phyloP scores from a whole-genome alignment of 2,888 invertebrate genomes.

The Cybosia mesomella region DNA sequence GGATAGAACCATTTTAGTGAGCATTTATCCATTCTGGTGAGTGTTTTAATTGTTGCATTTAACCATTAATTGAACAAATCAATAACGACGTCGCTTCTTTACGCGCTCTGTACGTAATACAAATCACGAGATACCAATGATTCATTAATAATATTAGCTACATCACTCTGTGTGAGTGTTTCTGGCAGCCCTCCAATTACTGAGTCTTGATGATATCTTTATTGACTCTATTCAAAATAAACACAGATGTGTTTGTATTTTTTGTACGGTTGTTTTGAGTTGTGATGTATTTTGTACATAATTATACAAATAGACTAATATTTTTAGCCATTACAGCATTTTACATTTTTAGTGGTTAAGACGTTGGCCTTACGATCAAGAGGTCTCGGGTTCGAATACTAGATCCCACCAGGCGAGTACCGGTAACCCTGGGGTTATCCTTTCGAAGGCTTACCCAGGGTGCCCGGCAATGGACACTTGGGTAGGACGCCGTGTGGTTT shows the following conservation, averaged over 20 bases:
- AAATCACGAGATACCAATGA: slow-evolving; percentile 6
- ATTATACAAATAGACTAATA: neutral
- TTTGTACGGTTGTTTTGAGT: slow-evolving; percentile 22
- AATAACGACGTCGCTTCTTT: neutral
- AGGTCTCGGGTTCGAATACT: too few relatives aligned
- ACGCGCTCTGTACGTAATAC: neutral
- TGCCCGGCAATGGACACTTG: too few relatives aligned
- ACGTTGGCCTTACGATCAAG: too few relatives aligned
- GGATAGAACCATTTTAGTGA: too few relatives aligned
- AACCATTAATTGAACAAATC: neutral
- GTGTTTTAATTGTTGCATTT: too few relatives aligned
- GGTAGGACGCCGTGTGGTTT: too few relatives aligned
- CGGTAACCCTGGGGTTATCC: too few relatives aligned
- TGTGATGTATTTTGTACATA: slow-evolving; percentile 11
- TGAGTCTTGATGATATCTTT: slow-evolving; percentile 16
- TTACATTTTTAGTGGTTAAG: too few relatives aligned
- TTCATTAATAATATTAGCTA: slow-evolving; percentile 2
- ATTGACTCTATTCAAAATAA: slow-evolving; percentile 18
- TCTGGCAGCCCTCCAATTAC: slow-evolving; percentile 15
- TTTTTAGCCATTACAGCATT: neutral
- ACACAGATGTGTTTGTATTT: slow-evolving; percentile 27
- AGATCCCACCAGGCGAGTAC: too few relatives aligned
- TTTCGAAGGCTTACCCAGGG: too few relatives aligned
- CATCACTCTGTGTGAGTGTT: slow-evolving; percentile 14
- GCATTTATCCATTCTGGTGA: too few relatives aligned